A percentile compares a stretch with the other conserved stretches of the same genome.
phyloP scores from a whole-genome alignment of 2,888 invertebrate species.

The Drosophila falleni region DNA sequence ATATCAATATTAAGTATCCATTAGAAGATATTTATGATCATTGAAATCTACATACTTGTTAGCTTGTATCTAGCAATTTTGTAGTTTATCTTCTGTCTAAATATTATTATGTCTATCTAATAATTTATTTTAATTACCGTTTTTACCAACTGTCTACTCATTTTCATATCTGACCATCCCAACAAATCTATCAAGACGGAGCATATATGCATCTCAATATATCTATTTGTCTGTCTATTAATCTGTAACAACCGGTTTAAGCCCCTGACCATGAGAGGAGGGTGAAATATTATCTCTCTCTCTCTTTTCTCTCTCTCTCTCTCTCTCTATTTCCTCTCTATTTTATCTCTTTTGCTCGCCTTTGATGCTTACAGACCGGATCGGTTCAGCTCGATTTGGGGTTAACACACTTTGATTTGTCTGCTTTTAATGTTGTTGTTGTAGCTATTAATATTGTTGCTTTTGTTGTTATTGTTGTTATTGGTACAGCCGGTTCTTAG shows the following conservation, averaged over 20 bases:
- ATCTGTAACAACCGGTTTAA: slow-evolving; percentile 47
- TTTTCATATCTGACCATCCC: background rate
- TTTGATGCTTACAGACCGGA: slow-evolving; percentile 40
- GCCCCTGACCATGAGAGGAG: slow-evolving; percentile 32
- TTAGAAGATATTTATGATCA: no score
- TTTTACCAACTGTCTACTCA: background rate
- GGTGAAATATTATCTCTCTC: slow-evolving; percentile 27
- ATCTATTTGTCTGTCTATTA: slow-evolving; percentile 22
- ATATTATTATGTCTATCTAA: background rate
- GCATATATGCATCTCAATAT: background rate
- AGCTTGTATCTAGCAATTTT: background rate
- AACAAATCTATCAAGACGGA: background rate
- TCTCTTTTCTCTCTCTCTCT: background rate
- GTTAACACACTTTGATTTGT: slow-evolving; percentile 75
- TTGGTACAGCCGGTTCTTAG: slow-evolving; percentile 63
- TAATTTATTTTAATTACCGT: background rate
- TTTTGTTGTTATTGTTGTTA: slow-evolving; percentile 27
- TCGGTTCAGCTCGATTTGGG: slow-evolving; percentile 52
- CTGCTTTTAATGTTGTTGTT: slow-evolving; percentile 13
- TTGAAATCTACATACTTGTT: no score
- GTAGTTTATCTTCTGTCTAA: background rate
- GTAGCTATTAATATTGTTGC: slow-evolving; percentile 23
- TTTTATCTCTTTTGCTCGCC: slow-evolving; percentile 1
- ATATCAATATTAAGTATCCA: no score
- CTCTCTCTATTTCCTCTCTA: background rate